A percentile compares a stretch with the other conserved stretches of the same genome.
Conservation (phyloP, 2,113 vertebrate genomes). For the Cochlearius cochlearius region DNA sequence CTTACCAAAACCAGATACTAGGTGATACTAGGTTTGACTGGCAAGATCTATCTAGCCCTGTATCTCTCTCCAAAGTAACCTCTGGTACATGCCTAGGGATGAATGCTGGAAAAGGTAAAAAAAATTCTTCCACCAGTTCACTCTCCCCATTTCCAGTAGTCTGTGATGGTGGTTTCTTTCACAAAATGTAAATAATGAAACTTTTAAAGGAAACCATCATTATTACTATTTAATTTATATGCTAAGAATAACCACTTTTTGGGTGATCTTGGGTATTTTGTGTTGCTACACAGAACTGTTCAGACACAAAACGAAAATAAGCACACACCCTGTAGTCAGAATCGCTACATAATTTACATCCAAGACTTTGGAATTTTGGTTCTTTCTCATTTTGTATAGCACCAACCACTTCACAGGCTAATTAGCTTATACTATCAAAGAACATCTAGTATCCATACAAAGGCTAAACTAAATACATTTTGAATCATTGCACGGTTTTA, state of each 20-base stretch:
- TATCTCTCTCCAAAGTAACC: background rate
- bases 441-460: slow-evolving; percentile 16
- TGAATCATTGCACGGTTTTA: slow-evolving; percentile 40
- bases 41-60: background rate
- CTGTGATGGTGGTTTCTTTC: background rate
- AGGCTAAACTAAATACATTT: slow-evolving; percentile 39
- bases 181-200: background rate
- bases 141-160: background rate
- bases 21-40: background rate
- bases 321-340: background rate
- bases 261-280: background rate
- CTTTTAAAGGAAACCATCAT: background rate
- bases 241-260: background rate
- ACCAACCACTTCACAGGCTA: background rate
- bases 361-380: slow-evolving; percentile 5
- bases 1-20: background rate
- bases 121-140: background rate
- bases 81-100: background rate
- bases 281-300: background rate
- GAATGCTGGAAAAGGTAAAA: background rate
- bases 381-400: slow-evolving; percentile 2
- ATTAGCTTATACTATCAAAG: background rate
- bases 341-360: background rate
- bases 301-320: background rate
- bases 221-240: background rate